Percentiles rank a stretch among this genome's conserved stretches.
phyloP scores from a whole-genome alignment of 2,113 vertebrate genomes.

The Scomber japonicus region DNA sequence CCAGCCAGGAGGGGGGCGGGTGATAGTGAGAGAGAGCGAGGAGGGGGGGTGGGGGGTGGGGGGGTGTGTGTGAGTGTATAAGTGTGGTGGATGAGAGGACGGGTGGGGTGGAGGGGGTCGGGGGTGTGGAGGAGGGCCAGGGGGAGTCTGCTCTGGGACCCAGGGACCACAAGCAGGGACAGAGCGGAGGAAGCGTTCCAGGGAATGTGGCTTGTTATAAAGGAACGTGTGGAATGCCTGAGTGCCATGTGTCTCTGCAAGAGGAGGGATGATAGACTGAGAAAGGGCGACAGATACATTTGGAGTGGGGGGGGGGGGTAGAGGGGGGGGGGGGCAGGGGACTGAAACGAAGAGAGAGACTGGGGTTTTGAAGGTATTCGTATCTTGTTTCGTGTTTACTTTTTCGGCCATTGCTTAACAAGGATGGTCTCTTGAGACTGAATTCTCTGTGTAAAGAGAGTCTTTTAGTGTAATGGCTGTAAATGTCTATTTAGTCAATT shows the following conservation, averaged over 20 bases:
- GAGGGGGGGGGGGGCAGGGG: not conserved
- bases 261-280: conserved; percentile 73
- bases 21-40: conserved; percentile 19
- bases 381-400: not conserved
- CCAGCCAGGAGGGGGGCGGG: not conserved
- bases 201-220: conserved; percentile 80
- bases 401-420: not conserved
- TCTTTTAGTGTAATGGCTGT: not conserved
- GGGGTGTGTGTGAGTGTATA: conserved; percentile 20
- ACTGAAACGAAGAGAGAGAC: not conserved
- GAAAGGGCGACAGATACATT: conserved; percentile 1
- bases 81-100: conserved; percentile 2
- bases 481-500: not conserved
- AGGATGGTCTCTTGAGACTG: not conserved
- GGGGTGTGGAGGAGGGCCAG: not conserved
- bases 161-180: conserved; percentile 74
- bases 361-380: conserved; percentile 1
- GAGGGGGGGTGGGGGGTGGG: not conserved
- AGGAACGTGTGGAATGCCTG: conserved; percentile 74
- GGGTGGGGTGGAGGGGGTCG: not conserved
- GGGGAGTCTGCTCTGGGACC: conserved; percentile 80
- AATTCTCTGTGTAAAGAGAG: not conserved
- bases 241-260: conserved; percentile 75
- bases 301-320: not conserved
- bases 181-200: conserved; percentile 87